These are phyloP conservation scores for Liposcelis brunnea DNA, from an alignment of 2,888 invertebrate species.

Conservation along the genomic window DNA sequence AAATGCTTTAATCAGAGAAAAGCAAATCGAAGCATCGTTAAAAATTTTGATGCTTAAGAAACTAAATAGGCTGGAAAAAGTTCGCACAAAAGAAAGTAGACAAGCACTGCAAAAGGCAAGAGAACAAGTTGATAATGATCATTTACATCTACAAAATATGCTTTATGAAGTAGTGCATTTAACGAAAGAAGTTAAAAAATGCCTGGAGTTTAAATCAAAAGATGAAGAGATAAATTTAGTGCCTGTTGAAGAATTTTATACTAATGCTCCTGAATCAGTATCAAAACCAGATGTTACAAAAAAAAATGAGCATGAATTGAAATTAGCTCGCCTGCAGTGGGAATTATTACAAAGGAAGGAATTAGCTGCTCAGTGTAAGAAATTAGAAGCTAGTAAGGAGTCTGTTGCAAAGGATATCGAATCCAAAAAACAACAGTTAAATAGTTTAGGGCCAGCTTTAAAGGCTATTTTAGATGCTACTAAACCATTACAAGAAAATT, in stretches of 20 bases:
- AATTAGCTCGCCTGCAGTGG: slow-evolving; percentile 77
- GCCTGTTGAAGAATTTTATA: slow-evolving; percentile 64
- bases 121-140: slow-evolving; percentile 74
- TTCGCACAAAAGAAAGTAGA: slow-evolving; percentile 62
- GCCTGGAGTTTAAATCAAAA: slow-evolving; percentile 88
- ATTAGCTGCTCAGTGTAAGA: slow-evolving; percentile 55
- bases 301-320: slow-evolving; percentile 57
- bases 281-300: slow-evolving; percentile 48
- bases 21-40: slow-evolving; percentile 54
- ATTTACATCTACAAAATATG: slow-evolving; percentile 80
- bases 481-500: slow-evolving; percentile 74
- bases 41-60: slow-evolving; percentile 73
- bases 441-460: slow-evolving; percentile 66
- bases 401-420: slow-evolving; percentile 56
- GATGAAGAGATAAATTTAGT: slow-evolving; percentile 87
- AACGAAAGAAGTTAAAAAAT: slow-evolving; percentile 86
- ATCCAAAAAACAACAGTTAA: slow-evolving; percentile 54
- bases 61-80: slow-evolving; percentile 77
- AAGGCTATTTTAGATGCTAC: slow-evolving; percentile 56
- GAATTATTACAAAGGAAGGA: slow-evolving; percentile 77
- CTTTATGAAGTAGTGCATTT: slow-evolving; percentile 87
- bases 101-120: slow-evolving; percentile 71
- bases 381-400: slow-evolving; percentile 59
- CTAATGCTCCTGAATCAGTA: slow-evolving; percentile 53
- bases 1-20: slow-evolving; percentile 33